A percentile compares a stretch with the other conserved stretches of the same genome.
phyloP scores from a whole-genome alignment of 2,888 invertebrate species.

The Agrilus biguttatus region DNA sequence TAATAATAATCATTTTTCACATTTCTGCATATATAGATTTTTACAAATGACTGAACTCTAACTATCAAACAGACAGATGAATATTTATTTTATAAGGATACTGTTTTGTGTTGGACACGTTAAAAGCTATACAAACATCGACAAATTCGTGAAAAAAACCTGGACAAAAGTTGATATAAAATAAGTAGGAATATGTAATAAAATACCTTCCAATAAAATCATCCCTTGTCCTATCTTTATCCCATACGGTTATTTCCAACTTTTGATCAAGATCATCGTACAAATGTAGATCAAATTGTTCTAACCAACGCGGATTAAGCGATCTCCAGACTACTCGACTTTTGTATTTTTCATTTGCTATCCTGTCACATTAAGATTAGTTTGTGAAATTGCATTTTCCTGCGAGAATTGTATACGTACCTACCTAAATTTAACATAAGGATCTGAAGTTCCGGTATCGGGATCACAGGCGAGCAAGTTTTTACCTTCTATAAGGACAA shows the following conservation, averaged over 20 bases:
- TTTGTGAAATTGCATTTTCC: slow-evolving; percentile 2
- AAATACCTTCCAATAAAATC: slow-evolving; percentile 69
- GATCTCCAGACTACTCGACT: slow-evolving; percentile 80
- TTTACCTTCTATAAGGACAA: slow-evolving; percentile 91
- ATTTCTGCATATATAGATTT: too few relatives aligned
- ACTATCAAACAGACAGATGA: too few relatives aligned
- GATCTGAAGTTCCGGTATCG: slow-evolving; percentile 79
- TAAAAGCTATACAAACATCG: too few relatives aligned
- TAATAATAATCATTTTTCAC: too few relatives aligned
- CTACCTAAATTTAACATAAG: slow-evolving; percentile 91
- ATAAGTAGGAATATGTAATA: too few relatives aligned
- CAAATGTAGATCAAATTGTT: slow-evolving; percentile 93
- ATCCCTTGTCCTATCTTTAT: slow-evolving; percentile 74
- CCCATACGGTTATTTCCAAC: slow-evolving; percentile 84
- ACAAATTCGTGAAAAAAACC: too few relatives aligned
- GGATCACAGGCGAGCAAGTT: slow-evolving; percentile 78
- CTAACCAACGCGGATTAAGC: slow-evolving; percentile 82
- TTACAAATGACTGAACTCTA: too few relatives aligned
- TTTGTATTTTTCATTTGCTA: slow-evolving; percentile 96
- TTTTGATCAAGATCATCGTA: slow-evolving; percentile 88
- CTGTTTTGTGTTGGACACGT: too few relatives aligned
- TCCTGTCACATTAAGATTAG: slow-evolving; percentile 35
- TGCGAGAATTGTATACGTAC: neutral
- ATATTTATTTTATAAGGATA: too few relatives aligned
- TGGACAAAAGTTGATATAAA: too few relatives aligned